phyloP scores from a whole-genome alignment of 2,888 invertebrate species.

The Brenthis ino region DNA sequence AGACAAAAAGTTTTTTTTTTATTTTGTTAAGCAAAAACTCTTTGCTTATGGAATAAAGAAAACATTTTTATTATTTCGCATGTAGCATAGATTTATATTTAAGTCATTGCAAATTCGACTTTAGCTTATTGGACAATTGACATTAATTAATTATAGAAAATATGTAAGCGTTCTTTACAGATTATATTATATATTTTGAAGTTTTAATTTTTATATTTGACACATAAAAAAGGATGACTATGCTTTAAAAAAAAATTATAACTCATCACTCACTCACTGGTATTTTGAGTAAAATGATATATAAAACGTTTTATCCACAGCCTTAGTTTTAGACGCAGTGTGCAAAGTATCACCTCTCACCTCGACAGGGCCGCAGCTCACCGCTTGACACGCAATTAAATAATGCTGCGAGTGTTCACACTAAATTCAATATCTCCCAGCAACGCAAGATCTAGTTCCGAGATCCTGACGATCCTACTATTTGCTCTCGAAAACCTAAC shows the following conservation, averaged over 20 bases:
- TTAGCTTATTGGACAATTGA: no score
- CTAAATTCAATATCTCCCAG: conserved; percentile 77
- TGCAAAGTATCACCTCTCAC: conserved; percentile 52
- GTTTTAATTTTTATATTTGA: no score
- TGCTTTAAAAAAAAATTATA: no score
- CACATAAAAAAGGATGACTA: no score
- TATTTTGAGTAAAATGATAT: not conserved
- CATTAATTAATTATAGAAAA: no score
- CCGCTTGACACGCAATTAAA: conserved; percentile 78
- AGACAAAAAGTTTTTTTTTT: conserved; percentile 27
- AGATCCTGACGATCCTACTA: conserved; percentile 37
- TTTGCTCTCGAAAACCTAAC: conserved; percentile 12
- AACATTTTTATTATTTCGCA: not conserved
- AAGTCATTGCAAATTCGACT: no score
- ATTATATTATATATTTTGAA: no score
- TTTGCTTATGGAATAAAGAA: conserved; percentile 1
- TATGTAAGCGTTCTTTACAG: no score
- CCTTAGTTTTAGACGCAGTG: conserved; percentile 30
- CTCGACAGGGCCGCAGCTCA: conserved; percentile 51
- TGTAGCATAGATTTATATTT: no score
- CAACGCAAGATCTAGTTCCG: conserved; percentile 41
- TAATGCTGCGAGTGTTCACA: conserved; percentile 76
- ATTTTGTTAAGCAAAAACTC: not conserved
- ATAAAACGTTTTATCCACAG: conserved; percentile 7
- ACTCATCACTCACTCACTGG: no score